Conservation (phyloP, 2,888 invertebrate genomes). For the Nymphalis polychloros region DNA sequence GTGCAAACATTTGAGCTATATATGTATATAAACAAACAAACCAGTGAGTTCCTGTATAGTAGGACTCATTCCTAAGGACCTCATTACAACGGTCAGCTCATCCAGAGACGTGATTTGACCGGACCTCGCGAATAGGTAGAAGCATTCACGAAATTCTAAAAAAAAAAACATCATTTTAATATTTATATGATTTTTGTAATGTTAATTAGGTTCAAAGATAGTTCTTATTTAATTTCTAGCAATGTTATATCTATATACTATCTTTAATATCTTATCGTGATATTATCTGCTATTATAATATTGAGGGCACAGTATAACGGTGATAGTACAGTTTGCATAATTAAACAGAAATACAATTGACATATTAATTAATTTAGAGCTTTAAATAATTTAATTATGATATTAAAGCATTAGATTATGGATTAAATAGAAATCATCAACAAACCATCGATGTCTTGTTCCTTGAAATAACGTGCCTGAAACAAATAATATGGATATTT, state of each 20-base stretch:
- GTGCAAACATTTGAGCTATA: no score
- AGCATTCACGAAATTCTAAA: conserved; percentile 97
- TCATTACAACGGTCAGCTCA: conserved; percentile 96
- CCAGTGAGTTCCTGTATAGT: conserved; percentile 94
- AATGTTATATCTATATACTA: neutral
- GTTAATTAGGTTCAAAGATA: no score
- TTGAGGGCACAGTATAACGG: conserved; percentile 2
- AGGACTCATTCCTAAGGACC: conserved; percentile 96
- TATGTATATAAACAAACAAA: neutral
- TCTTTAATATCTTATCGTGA: neutral
- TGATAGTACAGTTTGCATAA: neutral
- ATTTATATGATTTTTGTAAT: no score
- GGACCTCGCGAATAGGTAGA: conserved; percentile 94
- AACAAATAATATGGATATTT: conserved; percentile 36
- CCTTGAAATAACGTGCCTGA: conserved; percentile 96
- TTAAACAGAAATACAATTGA: neutral
- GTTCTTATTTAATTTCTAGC: neutral
- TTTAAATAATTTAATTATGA: no score
- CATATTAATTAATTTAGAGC: neutral
- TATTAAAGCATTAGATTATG: neutral
- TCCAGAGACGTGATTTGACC: conserved; percentile 94
- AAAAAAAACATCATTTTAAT: conserved; percentile 41
- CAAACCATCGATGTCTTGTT: conserved; percentile 97
- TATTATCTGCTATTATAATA: neutral
- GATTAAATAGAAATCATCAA: conserved; percentile 3